Evolutionary conservation across 1,140 invertebrate genomes (phyloP).

Genomic region (Cydia fagiglandana): DNA sequence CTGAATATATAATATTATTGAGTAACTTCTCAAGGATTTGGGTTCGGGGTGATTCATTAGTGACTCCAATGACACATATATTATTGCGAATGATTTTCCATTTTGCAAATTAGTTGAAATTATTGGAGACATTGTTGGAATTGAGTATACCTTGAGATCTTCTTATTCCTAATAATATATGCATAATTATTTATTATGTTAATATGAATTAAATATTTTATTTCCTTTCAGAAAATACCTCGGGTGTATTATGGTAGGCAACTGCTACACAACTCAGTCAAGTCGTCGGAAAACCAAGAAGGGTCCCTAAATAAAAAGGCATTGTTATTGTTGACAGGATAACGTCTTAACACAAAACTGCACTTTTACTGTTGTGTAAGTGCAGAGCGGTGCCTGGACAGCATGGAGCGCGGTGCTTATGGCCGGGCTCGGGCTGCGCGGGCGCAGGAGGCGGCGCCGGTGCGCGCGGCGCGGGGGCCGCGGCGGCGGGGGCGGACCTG

Average conservation of each 20-base stretch:
- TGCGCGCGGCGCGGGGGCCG: slow-evolving; percentile 30
- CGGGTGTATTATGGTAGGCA: too few relatives aligned
- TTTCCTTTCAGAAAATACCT: too few relatives aligned
- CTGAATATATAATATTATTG: slow-evolving; percentile 10
- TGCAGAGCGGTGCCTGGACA: slow-evolving; percentile 43
- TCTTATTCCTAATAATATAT: neutral
- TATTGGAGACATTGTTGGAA: neutral
- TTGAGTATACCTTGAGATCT: neutral
- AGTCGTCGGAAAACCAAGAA: neutral
- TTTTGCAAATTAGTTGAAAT: neutral
- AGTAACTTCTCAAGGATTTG: slow-evolving; percentile 23
- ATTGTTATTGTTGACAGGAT: slow-evolving; percentile 40
- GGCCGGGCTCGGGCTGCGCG: slow-evolving; percentile 40
- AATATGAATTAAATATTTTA: neutral
- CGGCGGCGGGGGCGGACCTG: slow-evolving; percentile 70
- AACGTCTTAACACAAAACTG: slow-evolving; percentile 55
- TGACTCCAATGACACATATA: slow-evolving; percentile 45
- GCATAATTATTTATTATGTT: neutral
- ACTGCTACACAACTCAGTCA: neutral
- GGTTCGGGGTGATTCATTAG: slow-evolving; percentile 42
- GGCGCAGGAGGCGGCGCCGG: slow-evolving; percentile 54
- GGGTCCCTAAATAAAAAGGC: slow-evolving; percentile 23
- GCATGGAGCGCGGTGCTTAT: slow-evolving; percentile 8
- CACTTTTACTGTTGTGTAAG: slow-evolving; percentile 72
- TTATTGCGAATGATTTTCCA: slow-evolving; percentile 14